These are phyloP conservation scores for Ranitomeya imitator DNA, from an alignment of 2,113 vertebrate genomes.

Conservation along the genomic window DNA sequence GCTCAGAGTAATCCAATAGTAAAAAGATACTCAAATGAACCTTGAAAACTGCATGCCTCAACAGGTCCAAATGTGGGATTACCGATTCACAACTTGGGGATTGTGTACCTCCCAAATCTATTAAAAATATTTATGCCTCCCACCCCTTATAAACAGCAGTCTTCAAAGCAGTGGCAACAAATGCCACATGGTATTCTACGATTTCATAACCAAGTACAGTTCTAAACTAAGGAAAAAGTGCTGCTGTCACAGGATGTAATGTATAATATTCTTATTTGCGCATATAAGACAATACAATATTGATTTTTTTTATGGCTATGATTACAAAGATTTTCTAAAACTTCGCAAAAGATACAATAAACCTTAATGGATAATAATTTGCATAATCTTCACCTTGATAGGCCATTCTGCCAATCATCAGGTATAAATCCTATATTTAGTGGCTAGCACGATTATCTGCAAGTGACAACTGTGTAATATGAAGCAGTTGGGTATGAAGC, in stretches of 20 bases:
- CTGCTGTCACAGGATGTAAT: not conserved
- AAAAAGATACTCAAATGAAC: not conserved
- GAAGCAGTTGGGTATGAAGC: not conserved
- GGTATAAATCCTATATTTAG: not conserved
- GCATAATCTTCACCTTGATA: not conserved
- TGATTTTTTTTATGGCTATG: not conserved
- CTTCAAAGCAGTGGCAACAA: not conserved
- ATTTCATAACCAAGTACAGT: not conserved
- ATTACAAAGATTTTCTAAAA: not conserved
- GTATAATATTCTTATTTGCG: not conserved
- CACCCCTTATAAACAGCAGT: not conserved
- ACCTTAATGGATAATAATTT: too few species aligned
- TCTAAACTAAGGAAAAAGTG: not conserved
- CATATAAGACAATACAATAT: not conserved
- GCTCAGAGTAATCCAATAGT: not conserved
- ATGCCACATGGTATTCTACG: not conserved
- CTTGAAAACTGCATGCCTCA: not conserved
- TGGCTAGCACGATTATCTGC: not conserved
- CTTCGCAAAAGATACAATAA: not conserved
- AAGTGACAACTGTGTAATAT: not conserved
- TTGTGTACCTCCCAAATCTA: not conserved
- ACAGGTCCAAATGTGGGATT: slow-evolving; percentile 10
- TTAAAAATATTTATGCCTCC: slow-evolving; percentile 1
- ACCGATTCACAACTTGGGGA: not conserved
- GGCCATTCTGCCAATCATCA: not conserved